Percentiles rank a stretch among this genome's conserved stretches.
Conservation (phyloP, 2,888 invertebrate species). For the Pandemis cinnamomeana region DNA sequence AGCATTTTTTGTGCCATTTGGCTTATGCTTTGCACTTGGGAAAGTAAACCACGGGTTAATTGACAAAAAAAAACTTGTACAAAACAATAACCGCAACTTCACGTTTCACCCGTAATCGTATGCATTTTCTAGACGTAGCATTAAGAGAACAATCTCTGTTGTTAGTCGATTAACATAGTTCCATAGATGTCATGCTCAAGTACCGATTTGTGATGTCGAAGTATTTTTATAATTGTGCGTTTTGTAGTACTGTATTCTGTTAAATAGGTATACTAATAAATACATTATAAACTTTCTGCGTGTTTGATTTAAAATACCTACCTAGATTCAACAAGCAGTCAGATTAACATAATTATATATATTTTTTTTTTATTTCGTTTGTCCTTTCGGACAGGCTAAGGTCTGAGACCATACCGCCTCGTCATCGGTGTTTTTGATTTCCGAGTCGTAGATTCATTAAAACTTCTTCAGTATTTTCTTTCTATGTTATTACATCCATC, state of each 20-base stretch:
- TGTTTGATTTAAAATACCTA: conserved; percentile 8
- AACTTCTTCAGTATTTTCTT: no score
- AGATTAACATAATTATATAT: no score
- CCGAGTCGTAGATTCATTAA: no score
- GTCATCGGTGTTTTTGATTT: no score
- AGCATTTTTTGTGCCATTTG: background rate
- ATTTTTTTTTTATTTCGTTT: no score
- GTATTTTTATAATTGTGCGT: conserved; percentile 40
- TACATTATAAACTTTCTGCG: conserved; percentile 11
- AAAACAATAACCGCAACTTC: background rate
- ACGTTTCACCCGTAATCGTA: conserved; percentile 28
- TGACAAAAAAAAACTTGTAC: background rate
- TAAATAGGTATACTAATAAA: conserved; percentile 36
- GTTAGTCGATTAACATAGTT: conserved; percentile 33
- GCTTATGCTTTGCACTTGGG: background rate
- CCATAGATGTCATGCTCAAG: conserved; percentile 32
- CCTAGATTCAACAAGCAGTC: background rate
- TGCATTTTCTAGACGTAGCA: conserved; percentile 41
- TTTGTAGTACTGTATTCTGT: conserved; percentile 35
- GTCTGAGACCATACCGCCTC: no score
- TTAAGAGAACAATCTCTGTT: conserved; percentile 29
- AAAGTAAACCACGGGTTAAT: background rate
- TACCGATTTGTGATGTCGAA: conserved; percentile 21
- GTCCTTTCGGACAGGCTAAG: no score
- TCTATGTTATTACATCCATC: no score